Percentiles rank a stretch among this genome's conserved stretches.
These are phyloP conservation scores for Saccopteryx bilineata DNA, from an alignment of 2,113 vertebrate species.

Conservation along the genomic window DNA sequence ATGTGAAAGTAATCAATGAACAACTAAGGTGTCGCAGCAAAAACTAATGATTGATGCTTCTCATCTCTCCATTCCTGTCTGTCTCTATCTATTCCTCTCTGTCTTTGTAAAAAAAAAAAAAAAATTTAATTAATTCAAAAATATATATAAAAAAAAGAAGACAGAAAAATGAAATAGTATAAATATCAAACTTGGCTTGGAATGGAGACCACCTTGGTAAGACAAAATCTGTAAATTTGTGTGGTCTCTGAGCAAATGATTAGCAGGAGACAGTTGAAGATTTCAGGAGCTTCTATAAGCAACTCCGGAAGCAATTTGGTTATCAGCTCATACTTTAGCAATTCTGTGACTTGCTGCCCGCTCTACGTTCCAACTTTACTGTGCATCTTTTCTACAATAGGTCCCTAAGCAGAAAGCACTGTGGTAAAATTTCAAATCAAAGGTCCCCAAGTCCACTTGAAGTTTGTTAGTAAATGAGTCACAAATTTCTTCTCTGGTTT, in stretches of 20 bases:
- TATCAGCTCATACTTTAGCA: background rate
- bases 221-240: background rate
- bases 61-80: too few relatives aligned
- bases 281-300: background rate
- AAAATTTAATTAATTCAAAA: too few relatives aligned
- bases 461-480: constrained; percentile 56
- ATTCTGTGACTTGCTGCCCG: background rate
- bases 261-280: background rate
- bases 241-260: background rate
- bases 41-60: too few relatives aligned
- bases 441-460: constrained; percentile 31
- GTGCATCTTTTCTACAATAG: background rate
- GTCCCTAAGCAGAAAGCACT: constrained; percentile 33
- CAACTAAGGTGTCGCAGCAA: too few relatives aligned
- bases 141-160: too few relatives aligned
- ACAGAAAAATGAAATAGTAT: background rate
- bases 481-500: constrained; percentile 41
- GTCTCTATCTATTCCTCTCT: too few relatives aligned
- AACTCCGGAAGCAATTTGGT: background rate
- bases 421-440: constrained; percentile 28
- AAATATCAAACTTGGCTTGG: background rate
- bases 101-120: too few relatives aligned
- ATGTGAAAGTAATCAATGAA: too few relatives aligned
- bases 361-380: constrained; percentile 30
- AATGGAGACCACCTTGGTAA: constrained; percentile 2